phyloP scores from a whole-genome alignment of 2,888 invertebrate species.

The Drepanosiphum platanoidis region DNA sequence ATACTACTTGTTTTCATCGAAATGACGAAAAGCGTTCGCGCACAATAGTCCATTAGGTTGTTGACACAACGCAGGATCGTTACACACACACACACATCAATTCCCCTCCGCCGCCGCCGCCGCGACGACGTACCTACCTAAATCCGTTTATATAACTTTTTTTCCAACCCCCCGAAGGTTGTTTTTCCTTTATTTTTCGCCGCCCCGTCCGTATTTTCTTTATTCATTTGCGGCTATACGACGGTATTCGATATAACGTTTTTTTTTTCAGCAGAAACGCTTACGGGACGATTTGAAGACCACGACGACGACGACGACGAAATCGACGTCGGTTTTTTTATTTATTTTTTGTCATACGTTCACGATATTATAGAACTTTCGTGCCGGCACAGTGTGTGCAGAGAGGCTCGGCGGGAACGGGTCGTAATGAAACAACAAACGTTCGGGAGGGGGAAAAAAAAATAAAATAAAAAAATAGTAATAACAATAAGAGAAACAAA shows the following conservation, averaged over 20 bases:
- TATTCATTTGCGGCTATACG: not conserved
- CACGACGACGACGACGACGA: not conserved
- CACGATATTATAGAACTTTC: too few species aligned
- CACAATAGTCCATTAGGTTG: constrained; percentile 39
- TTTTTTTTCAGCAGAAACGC: constrained; percentile 9
- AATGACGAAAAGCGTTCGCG: not conserved
- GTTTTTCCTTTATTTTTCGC: constrained; percentile 1
- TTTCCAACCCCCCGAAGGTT: not conserved
- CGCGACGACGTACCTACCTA: not conserved
- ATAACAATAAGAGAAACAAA: constrained; percentile 41
- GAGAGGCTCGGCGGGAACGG: too few species aligned
- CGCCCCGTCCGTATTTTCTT: not conserved
- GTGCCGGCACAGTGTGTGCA: too few species aligned
- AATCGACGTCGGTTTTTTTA: too few species aligned
- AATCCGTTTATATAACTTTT: constrained; percentile 36
- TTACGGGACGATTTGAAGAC: not conserved
- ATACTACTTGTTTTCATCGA: constrained; percentile 15
- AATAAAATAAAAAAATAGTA: constrained; percentile 11
- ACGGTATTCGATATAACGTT: not conserved
- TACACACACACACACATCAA: constrained; percentile 18
- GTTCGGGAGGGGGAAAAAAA: not conserved
- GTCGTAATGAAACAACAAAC: constrained; percentile 29
- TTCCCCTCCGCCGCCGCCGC: not conserved
- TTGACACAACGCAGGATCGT: constrained; percentile 40
- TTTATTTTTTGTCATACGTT: too few species aligned